A percentile compares a stretch with the other conserved stretches of the same genome.
phyloP scores from a whole-genome alignment of 1,140 invertebrate genomes.

The Palaemon carinicauda region DNA sequence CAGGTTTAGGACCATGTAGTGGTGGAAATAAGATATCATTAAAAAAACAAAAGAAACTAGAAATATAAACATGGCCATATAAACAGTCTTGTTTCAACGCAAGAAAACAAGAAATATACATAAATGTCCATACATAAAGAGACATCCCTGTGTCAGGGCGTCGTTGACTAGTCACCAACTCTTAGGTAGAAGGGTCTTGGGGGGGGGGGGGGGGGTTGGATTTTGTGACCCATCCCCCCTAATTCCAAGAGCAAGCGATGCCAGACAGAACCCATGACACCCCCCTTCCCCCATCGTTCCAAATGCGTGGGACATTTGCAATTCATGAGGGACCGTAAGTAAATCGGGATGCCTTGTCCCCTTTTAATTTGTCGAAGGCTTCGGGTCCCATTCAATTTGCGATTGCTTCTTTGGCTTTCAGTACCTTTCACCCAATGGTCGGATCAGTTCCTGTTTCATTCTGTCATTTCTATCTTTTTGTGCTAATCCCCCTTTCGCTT shows the following conservation, averaged over 20 bases:
- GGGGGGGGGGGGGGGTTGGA: neutral
- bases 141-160: neutral
- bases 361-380: slow-evolving; percentile 6
- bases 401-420: neutral
- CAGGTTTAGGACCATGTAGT: too few relatives aligned
- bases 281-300: too few relatives aligned
- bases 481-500: neutral
- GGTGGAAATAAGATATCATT: too few relatives aligned
- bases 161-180: neutral
- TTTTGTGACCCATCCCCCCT: neutral
- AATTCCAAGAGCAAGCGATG: neutral
- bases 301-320: neutral
- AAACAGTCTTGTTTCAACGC: too few relatives aligned
- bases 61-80: too few relatives aligned
- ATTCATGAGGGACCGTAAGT: slow-evolving; percentile 14
- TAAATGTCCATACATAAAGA: neutral
- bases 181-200: neutral
- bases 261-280: too few relatives aligned
- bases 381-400: neutral
- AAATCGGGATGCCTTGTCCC: neutral
- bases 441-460: neutral
- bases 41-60: too few relatives aligned
- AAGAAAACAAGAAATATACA: too few relatives aligned
- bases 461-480: neutral
- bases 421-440: neutral